Percentiles rank a stretch among this genome's conserved stretches.
phyloP scores from a whole-genome alignment of 2,113 vertebrate genomes.

The Dermatemys mawii region DNA sequence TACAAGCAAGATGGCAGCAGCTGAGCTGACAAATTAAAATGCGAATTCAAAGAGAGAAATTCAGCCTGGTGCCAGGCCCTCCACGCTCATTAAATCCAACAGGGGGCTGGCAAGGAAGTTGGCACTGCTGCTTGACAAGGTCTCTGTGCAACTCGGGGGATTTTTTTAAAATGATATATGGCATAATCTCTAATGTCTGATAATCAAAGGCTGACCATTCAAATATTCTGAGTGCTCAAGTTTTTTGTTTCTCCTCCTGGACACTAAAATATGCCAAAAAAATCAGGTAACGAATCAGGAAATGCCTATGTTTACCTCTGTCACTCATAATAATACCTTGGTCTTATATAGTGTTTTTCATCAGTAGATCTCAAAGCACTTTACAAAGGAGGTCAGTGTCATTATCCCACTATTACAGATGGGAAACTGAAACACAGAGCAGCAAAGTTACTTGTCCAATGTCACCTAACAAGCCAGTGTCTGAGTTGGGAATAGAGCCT shows the following conservation, averaged over 20 bases:
- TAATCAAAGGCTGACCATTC: not conserved
- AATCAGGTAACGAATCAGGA: not conserved
- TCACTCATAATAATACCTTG: not conserved
- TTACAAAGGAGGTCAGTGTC: not conserved
- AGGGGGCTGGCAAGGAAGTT: not conserved
- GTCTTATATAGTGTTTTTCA: not conserved
- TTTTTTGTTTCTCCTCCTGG: not conserved
- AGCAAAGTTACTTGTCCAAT: not conserved
- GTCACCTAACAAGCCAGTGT: not conserved
- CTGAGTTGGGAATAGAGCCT: not conserved
- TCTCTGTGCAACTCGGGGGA: not conserved
- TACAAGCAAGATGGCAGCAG: constrained; percentile 29
- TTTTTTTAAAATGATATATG: not conserved
- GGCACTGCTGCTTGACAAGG: not conserved
- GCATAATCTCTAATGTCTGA: not conserved
- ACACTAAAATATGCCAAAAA: not conserved
- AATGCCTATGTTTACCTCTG: not conserved
- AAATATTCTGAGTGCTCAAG: not conserved
- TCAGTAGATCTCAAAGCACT: not conserved
- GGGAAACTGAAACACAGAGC: not conserved
- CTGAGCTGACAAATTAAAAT: constrained; percentile 28
- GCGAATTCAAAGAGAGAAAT: constrained; percentile 5
- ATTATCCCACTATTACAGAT: not conserved
- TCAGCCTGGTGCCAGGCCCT: not conserved
- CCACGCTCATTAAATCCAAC: not conserved